Evolutionary conservation across 2,797 vertebrate species (phyloP).

Genomic region (Gastrophryne carolinensis): DNA sequence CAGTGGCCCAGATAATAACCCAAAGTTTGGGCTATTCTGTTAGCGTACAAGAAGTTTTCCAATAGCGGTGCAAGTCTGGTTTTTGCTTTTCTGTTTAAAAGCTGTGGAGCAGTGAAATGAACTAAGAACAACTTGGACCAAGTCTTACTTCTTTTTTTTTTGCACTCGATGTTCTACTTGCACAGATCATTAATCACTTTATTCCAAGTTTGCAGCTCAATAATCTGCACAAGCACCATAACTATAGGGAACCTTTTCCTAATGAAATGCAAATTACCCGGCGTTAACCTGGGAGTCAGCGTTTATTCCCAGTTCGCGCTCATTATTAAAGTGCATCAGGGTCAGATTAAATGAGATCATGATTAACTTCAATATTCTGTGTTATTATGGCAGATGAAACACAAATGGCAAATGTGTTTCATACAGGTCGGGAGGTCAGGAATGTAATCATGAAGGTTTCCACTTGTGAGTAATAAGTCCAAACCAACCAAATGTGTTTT

Average conservation of each 20-base stretch:
- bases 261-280: slow-evolving; percentile 23
- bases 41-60: no score
- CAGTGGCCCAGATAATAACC: no score
- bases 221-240: background rate
- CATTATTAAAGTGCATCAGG: background rate
- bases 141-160: background rate
- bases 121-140: no score
- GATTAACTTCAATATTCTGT: background rate
- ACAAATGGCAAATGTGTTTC: background rate
- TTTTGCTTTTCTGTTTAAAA: no score
- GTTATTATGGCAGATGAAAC: background rate
- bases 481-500: no score
- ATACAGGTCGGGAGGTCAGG: background rate
- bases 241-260: background rate
- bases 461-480: no score
- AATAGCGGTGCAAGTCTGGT: no score
- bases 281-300: background rate
- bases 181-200: slow-evolving; percentile 7
- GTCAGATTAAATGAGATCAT: background rate
- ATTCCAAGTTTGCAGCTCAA: background rate
- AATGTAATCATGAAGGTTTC: no score
- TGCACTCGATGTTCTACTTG: background rate
- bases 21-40: no score
- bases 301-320: background rate
- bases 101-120: no score